Evolutionary conservation across 2,113 vertebrate species (phyloP), one percentile per base, ranked within the genome.

Genomic region (Tetraodon nigroviridis): DNA sequence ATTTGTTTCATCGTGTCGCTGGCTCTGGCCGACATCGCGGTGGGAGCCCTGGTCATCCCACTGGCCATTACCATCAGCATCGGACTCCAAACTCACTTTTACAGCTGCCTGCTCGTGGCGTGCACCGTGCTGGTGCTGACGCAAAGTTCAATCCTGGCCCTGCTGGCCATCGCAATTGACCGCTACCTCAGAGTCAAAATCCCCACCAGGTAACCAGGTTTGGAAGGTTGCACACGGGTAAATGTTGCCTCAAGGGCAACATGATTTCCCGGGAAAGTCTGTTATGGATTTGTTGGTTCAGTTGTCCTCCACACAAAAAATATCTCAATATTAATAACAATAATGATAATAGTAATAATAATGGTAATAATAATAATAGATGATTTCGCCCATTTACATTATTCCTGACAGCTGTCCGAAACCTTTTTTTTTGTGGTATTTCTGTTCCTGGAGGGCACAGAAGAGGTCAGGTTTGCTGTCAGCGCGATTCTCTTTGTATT

Each of bases 1-100:
- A 98, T 99, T 88, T 96, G 92, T 79, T 99, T 99, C 85, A 95
- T 99, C 8, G 97, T 94, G 5, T 99, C 97, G 0, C 88, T 99
- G 85, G 97, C 97, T 0, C 89, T 97, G 85, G 97, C 97, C 12
- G 96, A 99, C 0, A 97, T 96, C 70, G 94, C 95, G 0, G 97
- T 98, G 69, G 97, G 97, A n/a, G 92, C 94, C 1, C 89, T 99
- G 67, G 97, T 96, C 75, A 98, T 98, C 64, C 97, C 97, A 0
- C 55, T 99, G 58, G 97, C 97, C 73, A 98, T 99, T 65, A 93
- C 95, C 48, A 95, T 99, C 86, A 94, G 93, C 79, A 90, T 97
- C 20, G 96, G 93, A 63, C 93, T 95, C 0, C 85, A 92, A 83
- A 99, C 92, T 1, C 91, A 93, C 87, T 98, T 98, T 69, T 93